These are phyloP conservation scores for Mythimna pallens DNA, from an alignment of 2,888 invertebrate genomes.

Conservation along the genomic window DNA sequence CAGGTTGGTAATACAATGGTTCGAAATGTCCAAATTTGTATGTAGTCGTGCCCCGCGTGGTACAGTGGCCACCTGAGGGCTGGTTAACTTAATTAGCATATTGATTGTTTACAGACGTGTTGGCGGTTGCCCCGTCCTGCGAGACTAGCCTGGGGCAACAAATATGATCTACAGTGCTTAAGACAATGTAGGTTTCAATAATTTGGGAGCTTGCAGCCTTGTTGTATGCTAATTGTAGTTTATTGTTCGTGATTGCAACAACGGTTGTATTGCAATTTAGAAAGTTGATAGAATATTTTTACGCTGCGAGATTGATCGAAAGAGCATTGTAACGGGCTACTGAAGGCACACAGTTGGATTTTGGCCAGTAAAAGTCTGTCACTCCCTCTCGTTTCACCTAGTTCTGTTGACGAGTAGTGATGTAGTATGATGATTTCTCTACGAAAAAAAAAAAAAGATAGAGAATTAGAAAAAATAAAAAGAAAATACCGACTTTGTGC, in stretches of 20 bases:
- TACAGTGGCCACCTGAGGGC: conserved; percentile 71
- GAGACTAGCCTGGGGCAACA: conserved; percentile 50
- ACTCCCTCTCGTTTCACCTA: too few species aligned
- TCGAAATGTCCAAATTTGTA: conserved; percentile 62
- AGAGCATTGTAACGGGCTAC: too few species aligned
- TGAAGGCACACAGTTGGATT: too few species aligned
- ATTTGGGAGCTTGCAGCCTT: conserved; percentile 26
- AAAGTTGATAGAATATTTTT: not conserved
- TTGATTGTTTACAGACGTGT: conserved; percentile 83
- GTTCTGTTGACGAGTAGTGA: too few species aligned
- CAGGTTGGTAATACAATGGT: conserved; percentile 59
- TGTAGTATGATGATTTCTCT: too few species aligned
- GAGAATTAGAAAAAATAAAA: too few species aligned
- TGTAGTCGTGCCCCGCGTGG: conserved; percentile 56
- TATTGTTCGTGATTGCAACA: conserved; percentile 8
- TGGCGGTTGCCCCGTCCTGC: conserved; percentile 43
- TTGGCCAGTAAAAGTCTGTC: too few species aligned
- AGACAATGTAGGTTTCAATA: conserved; percentile 46
- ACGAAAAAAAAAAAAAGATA: not conserved
- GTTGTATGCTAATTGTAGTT: conserved; percentile 14
- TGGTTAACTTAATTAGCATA: conserved; percentile 81
- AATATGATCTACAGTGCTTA: conserved; percentile 53
- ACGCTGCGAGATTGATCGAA: too few species aligned
- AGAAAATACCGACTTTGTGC: too few species aligned
- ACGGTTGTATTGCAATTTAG: too few species aligned